A percentile compares a stretch with the other conserved stretches of the same genome.
Conservation (phyloP, 2,888 invertebrate genomes). For the Serripes groenlandicus region DNA sequence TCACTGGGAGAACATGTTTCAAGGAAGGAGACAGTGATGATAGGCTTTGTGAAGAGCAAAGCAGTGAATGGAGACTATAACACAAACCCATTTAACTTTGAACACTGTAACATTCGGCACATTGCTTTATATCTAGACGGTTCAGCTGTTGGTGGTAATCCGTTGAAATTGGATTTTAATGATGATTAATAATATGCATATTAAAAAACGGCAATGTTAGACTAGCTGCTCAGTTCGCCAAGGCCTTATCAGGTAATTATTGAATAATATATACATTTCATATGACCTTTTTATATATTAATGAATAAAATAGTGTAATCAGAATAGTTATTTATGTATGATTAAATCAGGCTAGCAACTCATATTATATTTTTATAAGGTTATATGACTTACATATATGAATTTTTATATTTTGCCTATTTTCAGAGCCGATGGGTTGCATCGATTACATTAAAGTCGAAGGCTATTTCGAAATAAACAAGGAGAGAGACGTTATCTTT, state of each 20-base stretch:
- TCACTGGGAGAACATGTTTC: slow-evolving; percentile 55
- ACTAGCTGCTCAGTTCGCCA: background rate
- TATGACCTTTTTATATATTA: background rate
- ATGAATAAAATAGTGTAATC: too few relatives aligned
- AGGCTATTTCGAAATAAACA: slow-evolving; percentile 34
- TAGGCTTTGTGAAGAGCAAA: slow-evolving; percentile 49
- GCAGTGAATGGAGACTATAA: slow-evolving; percentile 44
- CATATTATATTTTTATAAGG: too few relatives aligned
- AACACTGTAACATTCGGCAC: slow-evolving; percentile 46
- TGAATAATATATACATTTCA: background rate
- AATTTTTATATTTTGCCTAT: background rate
- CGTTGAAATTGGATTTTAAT: slow-evolving; percentile 42
- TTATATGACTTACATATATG: too few relatives aligned
- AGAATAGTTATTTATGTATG: too few relatives aligned
- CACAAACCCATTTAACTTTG: slow-evolving; percentile 60
- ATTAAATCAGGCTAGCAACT: too few relatives aligned
- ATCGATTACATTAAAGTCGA: slow-evolving; percentile 21
- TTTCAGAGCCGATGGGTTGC: slow-evolving; percentile 47
- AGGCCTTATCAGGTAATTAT: slow-evolving; percentile 4
- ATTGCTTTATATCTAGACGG: slow-evolving; percentile 52
- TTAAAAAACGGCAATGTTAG: background rate
- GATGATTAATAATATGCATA: slow-evolving; percentile 4
- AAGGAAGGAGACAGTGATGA: slow-evolving; percentile 34
- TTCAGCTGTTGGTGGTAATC: slow-evolving; percentile 48
- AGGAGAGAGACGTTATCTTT: slow-evolving; percentile 21